phyloP scores from a whole-genome alignment of 2,113 vertebrate genomes.

The Procavia capensis region DNA sequence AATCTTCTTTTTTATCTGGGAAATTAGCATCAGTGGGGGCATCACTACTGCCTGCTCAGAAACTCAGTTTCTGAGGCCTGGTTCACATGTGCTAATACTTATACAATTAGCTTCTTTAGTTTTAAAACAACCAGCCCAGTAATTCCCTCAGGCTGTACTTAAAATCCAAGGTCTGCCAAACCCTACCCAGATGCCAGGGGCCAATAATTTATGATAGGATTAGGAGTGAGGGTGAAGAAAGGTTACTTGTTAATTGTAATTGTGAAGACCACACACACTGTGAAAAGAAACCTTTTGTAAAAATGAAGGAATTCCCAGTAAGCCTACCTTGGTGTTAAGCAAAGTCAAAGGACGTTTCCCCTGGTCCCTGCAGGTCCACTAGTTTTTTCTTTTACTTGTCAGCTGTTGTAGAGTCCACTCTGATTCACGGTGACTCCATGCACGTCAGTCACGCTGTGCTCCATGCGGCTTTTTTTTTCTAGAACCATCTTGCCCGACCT shows the following conservation, averaged over 20 bases:
- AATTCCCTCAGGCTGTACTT: conserved; percentile 56
- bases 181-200: conserved; percentile 54
- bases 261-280: conserved; percentile 77
- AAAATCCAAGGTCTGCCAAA: conserved; percentile 73
- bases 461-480: neutral
- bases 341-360: conserved; percentile 14
- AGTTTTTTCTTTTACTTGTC: neutral
- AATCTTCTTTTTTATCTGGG: neutral
- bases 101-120: conserved; percentile 65
- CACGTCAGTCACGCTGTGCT: neutral
- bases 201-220: conserved; percentile 76
- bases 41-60: neutral
- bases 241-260: conserved; percentile 72
- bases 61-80: neutral
- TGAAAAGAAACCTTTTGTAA: conserved; percentile 55
- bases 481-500: neutral
- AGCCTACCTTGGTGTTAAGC: conserved; percentile 36
- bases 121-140: conserved; percentile 58
- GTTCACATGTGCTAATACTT: conserved; percentile 68
- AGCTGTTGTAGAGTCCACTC: neutral
- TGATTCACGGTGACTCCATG: neutral
- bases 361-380: neutral
- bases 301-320: conserved; percentile 71
- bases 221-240: conserved; percentile 60
- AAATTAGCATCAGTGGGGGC: neutral